Evolutionary conservation across 2,113 vertebrate species (phyloP).

Genomic region (Oxygymnocypris stewartii): DNA sequence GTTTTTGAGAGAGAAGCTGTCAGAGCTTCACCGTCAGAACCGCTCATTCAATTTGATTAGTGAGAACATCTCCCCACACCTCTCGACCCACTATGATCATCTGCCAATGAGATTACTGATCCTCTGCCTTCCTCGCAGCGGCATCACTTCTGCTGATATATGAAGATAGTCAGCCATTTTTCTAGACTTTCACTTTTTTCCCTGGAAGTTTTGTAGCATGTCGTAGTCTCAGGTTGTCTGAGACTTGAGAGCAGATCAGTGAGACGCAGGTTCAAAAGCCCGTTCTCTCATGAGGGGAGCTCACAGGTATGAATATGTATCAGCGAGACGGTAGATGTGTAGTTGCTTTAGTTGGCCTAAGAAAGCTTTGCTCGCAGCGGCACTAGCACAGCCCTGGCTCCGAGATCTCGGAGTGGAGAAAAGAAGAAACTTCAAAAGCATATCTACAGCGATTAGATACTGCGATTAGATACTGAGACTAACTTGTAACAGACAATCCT

Average conservation of each 20-base stretch:
- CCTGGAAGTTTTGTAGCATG: conserved; percentile 36
- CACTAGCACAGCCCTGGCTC: conserved; percentile 29
- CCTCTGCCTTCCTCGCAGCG: background rate
- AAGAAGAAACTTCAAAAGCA: conserved; percentile 41
- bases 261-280: conserved; percentile 37
- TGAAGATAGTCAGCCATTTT: conserved; percentile 37
- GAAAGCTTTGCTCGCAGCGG: conserved; percentile 24
- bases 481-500: conserved; percentile 32
- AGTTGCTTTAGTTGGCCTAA: conserved; percentile 39
- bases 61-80: conserved; percentile 28
- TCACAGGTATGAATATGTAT: conserved; percentile 48
- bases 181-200: conserved; percentile 13
- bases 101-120: background rate
- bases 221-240: conserved; percentile 18
- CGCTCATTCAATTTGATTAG: conserved; percentile 43
- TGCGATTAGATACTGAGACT: too few species aligned
- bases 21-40: conserved; percentile 19
- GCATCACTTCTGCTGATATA: conserved; percentile 25
- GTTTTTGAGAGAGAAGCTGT: conserved; percentile 25
- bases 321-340: background rate
- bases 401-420: conserved; percentile 18
- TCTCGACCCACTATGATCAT: conserved; percentile 24
- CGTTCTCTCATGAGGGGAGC: conserved; percentile 30
- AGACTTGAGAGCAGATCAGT: conserved; percentile 36
- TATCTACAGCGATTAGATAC: conserved; percentile 16